Conservation (phyloP, 2,888 invertebrate genomes). For the Parascotia fuliginaria region DNA sequence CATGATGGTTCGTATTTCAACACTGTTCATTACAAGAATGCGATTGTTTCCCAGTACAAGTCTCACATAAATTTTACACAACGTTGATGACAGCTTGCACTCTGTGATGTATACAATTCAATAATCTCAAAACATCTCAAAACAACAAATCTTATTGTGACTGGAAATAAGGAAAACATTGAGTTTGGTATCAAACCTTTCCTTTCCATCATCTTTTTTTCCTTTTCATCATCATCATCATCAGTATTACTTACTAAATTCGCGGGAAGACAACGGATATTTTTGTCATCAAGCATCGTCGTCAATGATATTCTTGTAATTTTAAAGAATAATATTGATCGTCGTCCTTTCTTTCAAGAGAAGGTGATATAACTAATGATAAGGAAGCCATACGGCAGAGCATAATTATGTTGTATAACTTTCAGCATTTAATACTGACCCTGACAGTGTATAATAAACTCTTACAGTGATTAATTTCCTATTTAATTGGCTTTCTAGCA, state of each 20-base stretch:
- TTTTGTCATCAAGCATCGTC: slow-evolving; percentile 50
- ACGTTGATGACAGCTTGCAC: slow-evolving; percentile 26
- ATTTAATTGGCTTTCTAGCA: slow-evolving; percentile 28
- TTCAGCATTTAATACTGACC: slow-evolving; percentile 53
- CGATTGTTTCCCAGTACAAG: slow-evolving; percentile 26
- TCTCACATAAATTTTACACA: slow-evolving; percentile 20
- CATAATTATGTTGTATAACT: slow-evolving; percentile 66
- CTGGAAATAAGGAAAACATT: slow-evolving; percentile 2
- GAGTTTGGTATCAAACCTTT: slow-evolving; percentile 11
- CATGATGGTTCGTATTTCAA: slow-evolving; percentile 39
- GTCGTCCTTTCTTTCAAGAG: slow-evolving; percentile 63
- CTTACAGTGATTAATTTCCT: slow-evolving; percentile 23
- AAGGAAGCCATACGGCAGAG: slow-evolving; percentile 71
- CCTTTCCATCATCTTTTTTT: slow-evolving; percentile 14
- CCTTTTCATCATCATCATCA: too few species aligned
- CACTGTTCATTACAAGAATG: slow-evolving; percentile 30
- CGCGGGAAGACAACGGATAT: slow-evolving; percentile 27
- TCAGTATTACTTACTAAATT: neutral
- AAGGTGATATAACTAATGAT: slow-evolving; percentile 49
- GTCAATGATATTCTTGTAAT: too few species aligned
- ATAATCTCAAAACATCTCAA: slow-evolving; percentile 38
- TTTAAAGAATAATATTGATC: too few species aligned
- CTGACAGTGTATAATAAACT: slow-evolving; percentile 65
- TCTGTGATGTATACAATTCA: slow-evolving; percentile 33
- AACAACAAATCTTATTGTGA: slow-evolving; percentile 6